A percentile compares a stretch with the other conserved stretches of the same genome.
phyloP scores from a whole-genome alignment of 2,113 vertebrate genomes.

The Nyctereutes procyonoides region DNA sequence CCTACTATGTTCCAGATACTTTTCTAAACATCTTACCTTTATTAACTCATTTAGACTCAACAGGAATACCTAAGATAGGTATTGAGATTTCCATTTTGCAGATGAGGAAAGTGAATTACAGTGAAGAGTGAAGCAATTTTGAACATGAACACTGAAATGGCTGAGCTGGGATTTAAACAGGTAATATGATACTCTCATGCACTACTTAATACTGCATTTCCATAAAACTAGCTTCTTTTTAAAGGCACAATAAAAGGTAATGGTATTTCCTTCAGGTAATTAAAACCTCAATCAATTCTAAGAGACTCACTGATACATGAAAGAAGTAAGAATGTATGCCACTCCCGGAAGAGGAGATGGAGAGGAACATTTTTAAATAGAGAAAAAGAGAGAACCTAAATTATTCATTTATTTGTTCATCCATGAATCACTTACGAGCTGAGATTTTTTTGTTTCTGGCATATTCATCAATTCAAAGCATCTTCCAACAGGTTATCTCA shows the following conservation, averaged over 20 bases:
- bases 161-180: background rate
- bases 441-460: background rate
- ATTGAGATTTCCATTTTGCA: background rate
- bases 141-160: background rate
- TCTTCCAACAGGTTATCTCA: background rate
- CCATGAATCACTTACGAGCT: background rate
- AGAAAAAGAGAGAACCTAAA: background rate
- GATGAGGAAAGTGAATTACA: background rate
- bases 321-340: no score
- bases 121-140: background rate
- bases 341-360: background rate
- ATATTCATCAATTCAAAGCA: background rate
- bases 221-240: slow-evolving; percentile 11
- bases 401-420: background rate
- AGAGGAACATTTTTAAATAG: background rate
- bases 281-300: background rate
- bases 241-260: slow-evolving; percentile 30
- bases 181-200: no score
- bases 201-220: background rate
- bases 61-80: background rate
- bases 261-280: background rate
- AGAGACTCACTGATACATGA: background rate
- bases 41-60: background rate
- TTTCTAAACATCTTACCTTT: background rate
- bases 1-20: background rate